Base-by-base conservation (phyloP, 2,888 invertebrate genomes). In the Acanthococcus lagerstroemiae region DNA sequence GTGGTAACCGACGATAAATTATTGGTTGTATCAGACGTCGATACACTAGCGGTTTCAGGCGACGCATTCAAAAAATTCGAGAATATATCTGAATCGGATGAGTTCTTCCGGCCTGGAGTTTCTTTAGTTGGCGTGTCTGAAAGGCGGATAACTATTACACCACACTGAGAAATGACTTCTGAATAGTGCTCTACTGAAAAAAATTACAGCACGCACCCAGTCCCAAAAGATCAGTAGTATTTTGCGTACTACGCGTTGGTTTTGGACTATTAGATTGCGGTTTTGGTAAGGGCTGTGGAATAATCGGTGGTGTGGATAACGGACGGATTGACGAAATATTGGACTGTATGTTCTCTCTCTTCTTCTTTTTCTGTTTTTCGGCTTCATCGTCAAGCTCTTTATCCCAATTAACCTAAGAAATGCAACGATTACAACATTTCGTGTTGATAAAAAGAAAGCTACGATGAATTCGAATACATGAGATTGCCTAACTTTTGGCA, bases 371-470 rank as follows among this genome's bases (percentile, higher is more conserved):
- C 73, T 86, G 87, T 69, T 83, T 82, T 74, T 90, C 90, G 57
- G 88, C 83, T 77, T 90, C 90, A 73, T 90, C 90, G 71, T 91
- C 91, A 68, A 91, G 85, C 75, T 91, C 91, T 76, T 90, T 88
- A 72, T 89, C 91, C 89, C 86, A 86, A 75, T 75, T 82, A 68
- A 80, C 77, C 78, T 78, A 61, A 26, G 50, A 9, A 50, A n/a
- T n/a, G n/a, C n/a, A n/a, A n/a, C n/a, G n/a, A n/a, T n/a, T n/a
- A 15, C 9, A 37, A 37, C 15, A 37, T 37, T 37, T 37, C 15
- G 15, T 37, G 44, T 15, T 9, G n/a, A 17, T 5, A 37, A 12
- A 54, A 21, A 4, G 27, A 2, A 24, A 50, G 27, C 24, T 50
- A 26, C 5, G 6, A 55, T n/a, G n/a, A n/a, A n/a, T n/a, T n/a